Evolutionary conservation across 2,113 vertebrate species (phyloP).

Genomic region (Sinosuthora webbiana): DNA sequence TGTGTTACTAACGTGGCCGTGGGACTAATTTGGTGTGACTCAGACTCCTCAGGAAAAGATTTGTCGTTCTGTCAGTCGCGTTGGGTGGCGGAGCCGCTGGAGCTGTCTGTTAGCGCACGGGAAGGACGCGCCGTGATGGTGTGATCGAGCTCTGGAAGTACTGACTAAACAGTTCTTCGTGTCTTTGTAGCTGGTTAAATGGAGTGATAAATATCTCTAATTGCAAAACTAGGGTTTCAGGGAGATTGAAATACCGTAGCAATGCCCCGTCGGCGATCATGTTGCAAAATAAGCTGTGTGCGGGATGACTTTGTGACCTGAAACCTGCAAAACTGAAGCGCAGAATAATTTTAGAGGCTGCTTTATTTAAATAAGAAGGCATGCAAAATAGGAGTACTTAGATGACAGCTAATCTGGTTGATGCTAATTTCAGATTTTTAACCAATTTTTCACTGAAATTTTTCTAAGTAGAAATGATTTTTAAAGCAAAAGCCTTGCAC

Average conservation of each 20-base stretch:
- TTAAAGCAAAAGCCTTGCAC: neutral
- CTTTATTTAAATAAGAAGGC: neutral
- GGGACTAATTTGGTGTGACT: conserved; percentile 43
- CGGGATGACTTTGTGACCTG: neutral
- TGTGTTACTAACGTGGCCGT: neutral
- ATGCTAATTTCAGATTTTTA: neutral
- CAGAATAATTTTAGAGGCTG: neutral
- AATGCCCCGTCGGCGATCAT: neutral
- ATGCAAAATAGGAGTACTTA: neutral
- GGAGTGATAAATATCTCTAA: conserved; percentile 25
- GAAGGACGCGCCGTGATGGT: neutral
- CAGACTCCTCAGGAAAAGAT: neutral
- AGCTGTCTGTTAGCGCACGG: neutral
- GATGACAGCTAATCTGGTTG: neutral
- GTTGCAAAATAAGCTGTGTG: neutral
- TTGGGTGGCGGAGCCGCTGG: neutral
- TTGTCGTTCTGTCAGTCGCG: conserved; percentile 28
- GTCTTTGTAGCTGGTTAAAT: neutral
- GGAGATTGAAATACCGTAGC: neutral
- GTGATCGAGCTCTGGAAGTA: neutral
- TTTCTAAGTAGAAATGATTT: neutral
- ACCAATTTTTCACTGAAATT: neutral
- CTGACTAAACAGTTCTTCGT: conserved; percentile 27
- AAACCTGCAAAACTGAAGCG: neutral
- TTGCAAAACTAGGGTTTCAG: conserved; percentile 19